These are phyloP conservation scores for Electrophaes corylata DNA, from an alignment of 2,888 invertebrate species.

Conservation along the genomic window DNA sequence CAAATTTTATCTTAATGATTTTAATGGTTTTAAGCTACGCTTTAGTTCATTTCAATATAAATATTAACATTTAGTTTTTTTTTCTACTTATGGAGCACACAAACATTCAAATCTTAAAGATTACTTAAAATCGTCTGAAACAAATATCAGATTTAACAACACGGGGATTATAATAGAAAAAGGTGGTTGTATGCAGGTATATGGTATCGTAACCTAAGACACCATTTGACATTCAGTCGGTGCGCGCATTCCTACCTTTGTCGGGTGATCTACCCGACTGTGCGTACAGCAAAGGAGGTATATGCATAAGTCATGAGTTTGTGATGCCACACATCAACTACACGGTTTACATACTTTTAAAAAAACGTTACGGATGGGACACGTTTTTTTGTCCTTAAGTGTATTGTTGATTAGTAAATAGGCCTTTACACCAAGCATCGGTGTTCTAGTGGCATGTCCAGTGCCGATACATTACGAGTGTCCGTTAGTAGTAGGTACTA, in stretches of 20 bases:
- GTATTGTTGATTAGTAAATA: not conserved
- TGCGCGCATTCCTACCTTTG: constrained; percentile 56
- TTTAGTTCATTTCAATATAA: too few species aligned
- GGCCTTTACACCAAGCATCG: not conserved
- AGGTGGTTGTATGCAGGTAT: not conserved
- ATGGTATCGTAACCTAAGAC: constrained; percentile 1
- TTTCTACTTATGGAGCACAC: too few species aligned
- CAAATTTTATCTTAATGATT: too few species aligned
- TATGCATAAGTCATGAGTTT: constrained; percentile 32
- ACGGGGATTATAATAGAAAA: too few species aligned
- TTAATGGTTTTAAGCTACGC: too few species aligned
- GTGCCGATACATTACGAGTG: too few species aligned
- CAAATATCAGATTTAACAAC: too few species aligned
- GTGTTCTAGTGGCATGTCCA: too few species aligned
- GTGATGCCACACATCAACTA: constrained; percentile 22
- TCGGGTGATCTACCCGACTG: constrained; percentile 34
- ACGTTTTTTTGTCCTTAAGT: not conserved
- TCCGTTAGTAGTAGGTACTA: too few species aligned
- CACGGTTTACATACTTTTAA: not conserved
- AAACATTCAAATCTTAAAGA: too few species aligned
- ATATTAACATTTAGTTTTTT: too few species aligned
- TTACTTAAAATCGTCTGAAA: too few species aligned
- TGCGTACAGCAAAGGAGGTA: constrained; percentile 18
- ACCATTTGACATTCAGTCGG: constrained; percentile 60
- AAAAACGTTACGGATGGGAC: not conserved